Conservation (phyloP, 2,113 vertebrate genomes). For the Heloderma charlesbogerti region DNA sequence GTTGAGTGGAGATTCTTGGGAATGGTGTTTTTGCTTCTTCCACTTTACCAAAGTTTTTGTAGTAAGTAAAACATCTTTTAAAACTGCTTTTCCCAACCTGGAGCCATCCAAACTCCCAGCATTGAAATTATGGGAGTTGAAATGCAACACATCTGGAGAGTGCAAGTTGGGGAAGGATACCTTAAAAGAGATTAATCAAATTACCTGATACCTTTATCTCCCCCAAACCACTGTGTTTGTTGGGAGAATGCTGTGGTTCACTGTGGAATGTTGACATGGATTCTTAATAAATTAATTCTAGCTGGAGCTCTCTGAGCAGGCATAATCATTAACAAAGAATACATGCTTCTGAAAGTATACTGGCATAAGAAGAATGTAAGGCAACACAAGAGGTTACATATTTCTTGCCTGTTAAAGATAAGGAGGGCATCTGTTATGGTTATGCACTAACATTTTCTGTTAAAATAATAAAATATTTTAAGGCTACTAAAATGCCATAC, state of each 20-base stretch:
- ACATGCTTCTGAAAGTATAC: slow-evolving; percentile 18
- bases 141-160: too few species aligned
- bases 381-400: not conserved
- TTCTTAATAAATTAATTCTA: not conserved
- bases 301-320: not conserved
- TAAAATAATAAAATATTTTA: not conserved
- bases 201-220: not conserved
- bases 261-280: slow-evolving; percentile 10
- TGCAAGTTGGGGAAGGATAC: too few species aligned
- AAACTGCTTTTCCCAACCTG: too few species aligned
- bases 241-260: not conserved
- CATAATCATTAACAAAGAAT: slow-evolving; percentile 45
- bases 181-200: not conserved
- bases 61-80: not conserved
- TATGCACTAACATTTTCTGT: not conserved
- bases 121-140: too few species aligned
- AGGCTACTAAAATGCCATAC: not conserved
- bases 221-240: not conserved
- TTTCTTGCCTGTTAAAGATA: slow-evolving; percentile 37
- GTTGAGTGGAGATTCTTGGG: not conserved
- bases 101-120: too few species aligned
- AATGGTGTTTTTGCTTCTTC: not conserved
- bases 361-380: slow-evolving; percentile 38
- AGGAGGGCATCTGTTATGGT: slow-evolving; percentile 37
- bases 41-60: not conserved